Evolutionary conservation across 2,113 vertebrate species (phyloP).

Genomic region (Chrysochloris asiatica): DNA sequence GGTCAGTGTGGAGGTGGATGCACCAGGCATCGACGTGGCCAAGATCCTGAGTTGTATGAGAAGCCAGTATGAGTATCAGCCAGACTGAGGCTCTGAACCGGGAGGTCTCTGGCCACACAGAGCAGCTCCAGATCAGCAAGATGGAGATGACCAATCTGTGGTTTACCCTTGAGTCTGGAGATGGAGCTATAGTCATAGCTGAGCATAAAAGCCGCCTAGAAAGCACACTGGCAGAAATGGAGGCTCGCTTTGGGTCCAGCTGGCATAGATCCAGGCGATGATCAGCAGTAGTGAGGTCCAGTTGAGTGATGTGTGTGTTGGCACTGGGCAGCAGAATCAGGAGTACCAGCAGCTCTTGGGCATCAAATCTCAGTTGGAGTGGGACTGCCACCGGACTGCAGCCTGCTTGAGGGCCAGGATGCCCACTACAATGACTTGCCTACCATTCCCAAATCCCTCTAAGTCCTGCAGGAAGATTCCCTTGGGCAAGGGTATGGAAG

Average conservation of each 20-base stretch:
- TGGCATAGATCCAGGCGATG: constrained; percentile 85
- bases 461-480: not conserved
- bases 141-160: constrained; percentile 89
- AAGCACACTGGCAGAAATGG: constrained; percentile 88
- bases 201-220: constrained; percentile 92
- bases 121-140: constrained; percentile 85
- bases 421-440: constrained; percentile 71
- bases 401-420: constrained; percentile 86
- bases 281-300: constrained; percentile 88
- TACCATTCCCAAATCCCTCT: not conserved
- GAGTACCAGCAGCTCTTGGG: constrained; percentile 91
- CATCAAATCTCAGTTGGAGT: constrained; percentile 85
- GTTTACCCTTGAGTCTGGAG: constrained; percentile 89
- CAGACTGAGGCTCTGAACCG: constrained; percentile 91
- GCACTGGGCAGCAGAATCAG: constrained; percentile 88
- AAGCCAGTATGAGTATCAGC: constrained; percentile 92
- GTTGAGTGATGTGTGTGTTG: constrained; percentile 83
- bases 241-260: constrained; percentile 85
- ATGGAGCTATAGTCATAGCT: constrained; percentile 94
- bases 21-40: constrained; percentile 91
- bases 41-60: constrained; percentile 94
- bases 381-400: constrained; percentile 87
- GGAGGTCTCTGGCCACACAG: constrained; percentile 81
- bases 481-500: not conserved
- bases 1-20: constrained; percentile 95